Percentiles rank a stretch among this genome's conserved stretches.
These are phyloP conservation scores for Rhinichthys klamathensis DNA, from an alignment of 2,113 vertebrate species.

Conservation along the genomic window DNA sequence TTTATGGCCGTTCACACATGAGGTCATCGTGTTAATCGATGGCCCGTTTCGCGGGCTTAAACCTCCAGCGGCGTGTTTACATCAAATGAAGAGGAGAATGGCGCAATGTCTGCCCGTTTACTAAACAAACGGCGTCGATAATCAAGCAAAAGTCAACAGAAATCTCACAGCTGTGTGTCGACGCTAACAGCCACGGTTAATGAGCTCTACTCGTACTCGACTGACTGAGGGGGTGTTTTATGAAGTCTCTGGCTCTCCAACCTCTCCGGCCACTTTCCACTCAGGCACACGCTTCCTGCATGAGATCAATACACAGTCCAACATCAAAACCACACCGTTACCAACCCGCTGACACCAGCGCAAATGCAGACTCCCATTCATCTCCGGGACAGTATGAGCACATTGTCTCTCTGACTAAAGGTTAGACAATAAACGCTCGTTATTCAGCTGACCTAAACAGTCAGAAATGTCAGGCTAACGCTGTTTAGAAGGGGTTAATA, in stretches of 20 bases:
- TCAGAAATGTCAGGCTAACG: background rate
- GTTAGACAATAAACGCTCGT: background rate
- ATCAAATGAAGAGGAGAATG: background rate
- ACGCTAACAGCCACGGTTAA: background rate
- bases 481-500: constrained; percentile 32
- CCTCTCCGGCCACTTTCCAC: constrained; percentile 49
- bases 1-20: background rate
- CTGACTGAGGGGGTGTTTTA: constrained; percentile 57
- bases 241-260: constrained; percentile 57
- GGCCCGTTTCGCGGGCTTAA: background rate
- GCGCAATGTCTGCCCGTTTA: constrained; percentile 7
- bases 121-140: constrained; percentile 36
- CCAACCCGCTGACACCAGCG: constrained; percentile 24
- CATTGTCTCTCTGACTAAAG: background rate
- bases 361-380: background rate
- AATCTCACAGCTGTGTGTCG: background rate
- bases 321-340: constrained; percentile 26
- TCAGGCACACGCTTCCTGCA: constrained; percentile 58
- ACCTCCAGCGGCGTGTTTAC: constrained; percentile 24
- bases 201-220: constrained; percentile 52
- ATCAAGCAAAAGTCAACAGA: constrained; percentile 1
- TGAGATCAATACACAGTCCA: constrained; percentile 48
- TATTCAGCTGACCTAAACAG: background rate
- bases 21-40: background rate
- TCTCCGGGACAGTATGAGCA: background rate